Percentiles rank a stretch among this genome's conserved stretches.
These are phyloP conservation scores for Epinotia bilunana DNA, from an alignment of 2,888 invertebrate species.

Conservation along the genomic window DNA sequence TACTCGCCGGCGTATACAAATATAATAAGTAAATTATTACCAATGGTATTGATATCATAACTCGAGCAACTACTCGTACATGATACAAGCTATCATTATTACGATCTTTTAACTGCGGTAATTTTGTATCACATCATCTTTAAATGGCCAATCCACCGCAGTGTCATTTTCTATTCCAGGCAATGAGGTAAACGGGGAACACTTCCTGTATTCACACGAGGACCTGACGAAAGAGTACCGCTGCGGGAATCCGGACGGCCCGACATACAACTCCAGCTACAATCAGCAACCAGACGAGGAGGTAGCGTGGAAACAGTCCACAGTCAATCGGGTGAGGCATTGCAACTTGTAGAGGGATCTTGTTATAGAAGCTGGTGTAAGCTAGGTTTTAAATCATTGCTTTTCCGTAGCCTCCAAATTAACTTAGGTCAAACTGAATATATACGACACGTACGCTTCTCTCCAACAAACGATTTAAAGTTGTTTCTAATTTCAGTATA, in stretches of 20 bases:
- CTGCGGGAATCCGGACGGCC: conserved; percentile 84
- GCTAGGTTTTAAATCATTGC: no score
- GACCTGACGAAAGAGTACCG: conserved; percentile 84
- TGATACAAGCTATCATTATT: no score
- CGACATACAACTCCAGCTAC: conserved; percentile 85
- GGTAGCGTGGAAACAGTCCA: conserved; percentile 69
- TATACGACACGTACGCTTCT: no score
- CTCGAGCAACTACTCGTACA: no score
- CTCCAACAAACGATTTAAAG: not conserved
- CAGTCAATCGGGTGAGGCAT: conserved; percentile 86
- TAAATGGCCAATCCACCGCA: not conserved
- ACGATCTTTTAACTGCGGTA: no score
- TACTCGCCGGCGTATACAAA: no score
- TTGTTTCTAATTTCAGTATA: conserved; percentile 84
- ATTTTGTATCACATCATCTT: not conserved
- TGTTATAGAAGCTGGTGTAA: no score
- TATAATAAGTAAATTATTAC: no score
- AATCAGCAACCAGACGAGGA: conserved; percentile 58
- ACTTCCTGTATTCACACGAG: conserved; percentile 87
- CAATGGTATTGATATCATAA: no score
- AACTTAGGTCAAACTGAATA: no score
- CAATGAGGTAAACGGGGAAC: conserved; percentile 76
- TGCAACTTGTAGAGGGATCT: not conserved
- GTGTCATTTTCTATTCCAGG: conserved; percentile 56
- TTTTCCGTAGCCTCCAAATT: no score